phyloP scores from a whole-genome alignment of 1,140 invertebrate genomes.

The Drosophila pruinosa region DNA sequence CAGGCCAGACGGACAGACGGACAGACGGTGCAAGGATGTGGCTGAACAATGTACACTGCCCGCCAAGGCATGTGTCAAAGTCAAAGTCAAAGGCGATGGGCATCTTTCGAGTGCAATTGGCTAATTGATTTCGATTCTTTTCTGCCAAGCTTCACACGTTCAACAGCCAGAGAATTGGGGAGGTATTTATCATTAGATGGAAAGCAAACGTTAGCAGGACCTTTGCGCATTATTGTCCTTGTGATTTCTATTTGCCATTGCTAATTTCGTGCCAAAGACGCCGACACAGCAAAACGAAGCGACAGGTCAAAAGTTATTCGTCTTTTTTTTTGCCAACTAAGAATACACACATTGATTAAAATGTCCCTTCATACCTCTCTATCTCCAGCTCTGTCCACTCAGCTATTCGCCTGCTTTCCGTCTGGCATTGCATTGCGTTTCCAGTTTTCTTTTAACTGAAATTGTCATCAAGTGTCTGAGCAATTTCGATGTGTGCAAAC shows the following conservation, averaged over 20 bases:
- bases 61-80: slow-evolving; percentile 26
- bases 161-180: neutral
- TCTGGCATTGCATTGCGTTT: slow-evolving; percentile 39
- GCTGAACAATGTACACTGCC: neutral
- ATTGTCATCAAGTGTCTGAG: slow-evolving; percentile 78
- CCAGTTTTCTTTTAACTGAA: slow-evolving; percentile 77
- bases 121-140: slow-evolving; percentile 80
- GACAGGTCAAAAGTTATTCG: slow-evolving; percentile 66
- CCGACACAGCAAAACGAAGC: slow-evolving; percentile 63
- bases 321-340: slow-evolving; percentile 42
- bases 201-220: slow-evolving; percentile 74
- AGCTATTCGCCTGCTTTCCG: neutral
- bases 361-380: slow-evolving; percentile 28
- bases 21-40: neutral
- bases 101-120: slow-evolving; percentile 75
- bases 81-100: slow-evolving; percentile 38
- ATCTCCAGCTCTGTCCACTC: neutral
- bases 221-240: slow-evolving; percentile 69
- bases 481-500: slow-evolving; percentile 79
- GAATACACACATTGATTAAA: slow-evolving; percentile 66
- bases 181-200: slow-evolving; percentile 34
- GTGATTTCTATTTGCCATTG: slow-evolving; percentile 55
- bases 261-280: slow-evolving; percentile 67
- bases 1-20: neutral
- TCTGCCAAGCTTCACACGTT: slow-evolving; percentile 63